phyloP scores from a whole-genome alignment of 53 echinoderm and acorn worm species.

The Stichopus horrens region DNA sequence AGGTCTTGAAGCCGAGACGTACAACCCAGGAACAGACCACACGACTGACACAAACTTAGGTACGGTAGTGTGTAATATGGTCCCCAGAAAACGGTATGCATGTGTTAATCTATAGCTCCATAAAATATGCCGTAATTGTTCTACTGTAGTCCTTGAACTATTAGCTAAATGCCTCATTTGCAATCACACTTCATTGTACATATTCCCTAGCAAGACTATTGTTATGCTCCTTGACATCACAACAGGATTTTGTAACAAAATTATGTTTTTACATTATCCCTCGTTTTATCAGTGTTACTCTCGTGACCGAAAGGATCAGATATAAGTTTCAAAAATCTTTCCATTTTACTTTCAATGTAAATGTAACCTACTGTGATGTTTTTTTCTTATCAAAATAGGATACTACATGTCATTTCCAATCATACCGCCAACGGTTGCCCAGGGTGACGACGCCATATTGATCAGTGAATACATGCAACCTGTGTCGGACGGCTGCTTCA shows the following conservation, averaged over 20 bases:
- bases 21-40: constrained; percentile 71
- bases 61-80: background rate
- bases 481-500: constrained; percentile 48
- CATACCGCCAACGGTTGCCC: constrained; percentile 26
- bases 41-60: constrained; percentile 54
- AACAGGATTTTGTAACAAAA: no score
- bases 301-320: no score
- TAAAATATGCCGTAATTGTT: no score
- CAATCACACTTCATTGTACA: no score
- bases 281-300: no score
- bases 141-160: no score
- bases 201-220: no score
- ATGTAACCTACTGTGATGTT: background rate
- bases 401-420: constrained; percentile 44
- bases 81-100: background rate
- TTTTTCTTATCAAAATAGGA: constrained; percentile 22
- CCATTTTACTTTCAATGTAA: background rate
- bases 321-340: no score
- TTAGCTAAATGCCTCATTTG: no score
- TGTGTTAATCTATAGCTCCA: no score
- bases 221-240: no score
- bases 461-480: constrained; percentile 39
- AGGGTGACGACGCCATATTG: constrained; percentile 34
- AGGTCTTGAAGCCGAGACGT: constrained; percentile 36
- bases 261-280: no score